These are phyloP conservation scores for Troides aeacus DNA, from an alignment of 2,888 invertebrate species.

Conservation along the genomic window DNA sequence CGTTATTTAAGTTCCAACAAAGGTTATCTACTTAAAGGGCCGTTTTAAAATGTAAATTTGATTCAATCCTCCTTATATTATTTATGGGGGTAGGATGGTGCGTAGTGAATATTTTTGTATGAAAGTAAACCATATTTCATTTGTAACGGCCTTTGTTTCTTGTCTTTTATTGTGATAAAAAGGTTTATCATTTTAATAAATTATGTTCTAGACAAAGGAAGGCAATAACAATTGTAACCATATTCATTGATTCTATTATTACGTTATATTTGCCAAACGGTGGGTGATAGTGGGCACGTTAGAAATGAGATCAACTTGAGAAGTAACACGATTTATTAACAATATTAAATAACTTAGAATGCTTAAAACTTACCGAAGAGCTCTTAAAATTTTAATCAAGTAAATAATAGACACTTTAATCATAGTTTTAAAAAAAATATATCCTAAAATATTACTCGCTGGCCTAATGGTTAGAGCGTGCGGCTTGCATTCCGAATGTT, in stretches of 20 bases:
- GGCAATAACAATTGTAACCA: not conserved
- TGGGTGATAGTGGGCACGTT: not conserved
- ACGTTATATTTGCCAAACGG: not conserved
- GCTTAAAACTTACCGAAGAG: no score
- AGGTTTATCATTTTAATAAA: constrained; percentile 17
- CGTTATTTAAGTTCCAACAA: constrained; percentile 17
- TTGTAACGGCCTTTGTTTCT: constrained; percentile 18
- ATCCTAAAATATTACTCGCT: no score
- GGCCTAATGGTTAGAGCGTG: no score
- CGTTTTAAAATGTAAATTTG: constrained; percentile 21
- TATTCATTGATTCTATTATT: not conserved
- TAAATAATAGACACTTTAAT: no score
- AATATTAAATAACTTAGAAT: no score
- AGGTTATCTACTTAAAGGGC: constrained; percentile 12
- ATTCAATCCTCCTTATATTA: constrained; percentile 8
- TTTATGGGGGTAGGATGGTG: constrained; percentile 14
- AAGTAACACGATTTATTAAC: no score
- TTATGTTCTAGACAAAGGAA: constrained; percentile 10
- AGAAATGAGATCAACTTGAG: not conserved
- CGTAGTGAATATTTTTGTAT: constrained; percentile 20
- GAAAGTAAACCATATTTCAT: constrained; percentile 21
- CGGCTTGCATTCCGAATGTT: no score
- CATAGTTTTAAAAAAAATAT: no score
- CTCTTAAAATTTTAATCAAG: no score
- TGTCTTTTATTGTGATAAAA: constrained; percentile 20